A percentile compares a stretch with the other conserved stretches of the same genome.
phyloP scores from a whole-genome alignment of 2,113 vertebrate species.

The Peromyscus maniculatus region DNA sequence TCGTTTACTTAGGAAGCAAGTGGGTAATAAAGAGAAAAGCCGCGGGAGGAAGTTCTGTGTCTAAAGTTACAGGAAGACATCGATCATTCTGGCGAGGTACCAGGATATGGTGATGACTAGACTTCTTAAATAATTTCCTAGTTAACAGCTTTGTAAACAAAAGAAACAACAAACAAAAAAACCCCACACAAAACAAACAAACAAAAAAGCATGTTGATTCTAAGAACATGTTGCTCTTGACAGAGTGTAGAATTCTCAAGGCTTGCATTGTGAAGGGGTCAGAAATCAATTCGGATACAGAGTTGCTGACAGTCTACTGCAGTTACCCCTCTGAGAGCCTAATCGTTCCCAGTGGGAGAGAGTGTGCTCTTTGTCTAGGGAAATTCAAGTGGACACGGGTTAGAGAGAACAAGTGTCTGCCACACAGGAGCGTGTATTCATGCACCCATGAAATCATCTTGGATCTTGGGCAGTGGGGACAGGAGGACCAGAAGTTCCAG shows the following conservation, averaged over 20 bases:
- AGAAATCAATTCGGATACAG: not conserved
- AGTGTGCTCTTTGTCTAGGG: not conserved
- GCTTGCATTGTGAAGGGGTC: slow-evolving; percentile 27
- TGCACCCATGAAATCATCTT: not conserved
- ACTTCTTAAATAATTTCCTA: slow-evolving; percentile 71
- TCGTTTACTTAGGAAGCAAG: slow-evolving; percentile 36
- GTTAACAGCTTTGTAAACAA: slow-evolving; percentile 54
- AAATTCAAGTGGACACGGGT: not conserved
- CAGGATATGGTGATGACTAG: slow-evolving; percentile 55
- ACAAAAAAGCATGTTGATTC: not conserved
- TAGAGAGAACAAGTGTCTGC: not conserved
- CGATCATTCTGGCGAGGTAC: slow-evolving; percentile 54
- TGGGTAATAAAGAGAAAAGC: slow-evolving; percentile 11
- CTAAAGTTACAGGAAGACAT: slow-evolving; percentile 64
- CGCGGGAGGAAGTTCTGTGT: slow-evolving; percentile 36
- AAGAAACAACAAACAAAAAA: not conserved
- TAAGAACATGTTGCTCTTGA: slow-evolving; percentile 11
- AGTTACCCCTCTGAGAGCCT: not conserved
- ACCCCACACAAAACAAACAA: not conserved
- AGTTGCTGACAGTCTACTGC: slow-evolving; percentile 8
- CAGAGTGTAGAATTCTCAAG: slow-evolving; percentile 22
- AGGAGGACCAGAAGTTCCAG: not conserved
- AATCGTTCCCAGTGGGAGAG: not conserved
- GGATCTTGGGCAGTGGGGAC: not conserved
- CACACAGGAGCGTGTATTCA: not conserved